Evolutionary conservation across 2,888 invertebrate genomes (phyloP), one percentile per base, ranked within the genome.

Genomic region (Hybos culiciformis): DNA sequence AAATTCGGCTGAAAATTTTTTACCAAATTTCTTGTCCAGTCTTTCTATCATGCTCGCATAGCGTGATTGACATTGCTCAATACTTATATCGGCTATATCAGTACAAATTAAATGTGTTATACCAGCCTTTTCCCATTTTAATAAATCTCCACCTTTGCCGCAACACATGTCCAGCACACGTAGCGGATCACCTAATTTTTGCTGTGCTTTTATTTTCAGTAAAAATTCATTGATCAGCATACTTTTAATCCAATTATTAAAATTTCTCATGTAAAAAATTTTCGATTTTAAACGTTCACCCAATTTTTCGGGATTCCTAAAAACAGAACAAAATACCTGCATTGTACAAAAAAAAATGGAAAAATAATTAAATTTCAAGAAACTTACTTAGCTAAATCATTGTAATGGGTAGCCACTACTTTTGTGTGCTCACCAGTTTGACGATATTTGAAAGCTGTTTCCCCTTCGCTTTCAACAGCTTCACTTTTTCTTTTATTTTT

Each of bases 191-290:
- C 80, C 80, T 49, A 77, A 72, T 48, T 75, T 75, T 54, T 76
- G 79, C 4, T 58, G 67, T 50, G 74, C 72, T 56, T 74, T 78
- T 37, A 78, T 72, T 62, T 76, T 79, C 49, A 69, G 76, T 55
- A 77, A 69, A 65, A 82, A 81, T 67, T 84, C 78, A 74, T 86
- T 80, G 54, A 99, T 96, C 1, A 94, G 71, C 71, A 91, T 86
- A 64, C 90, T 88, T 70, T 98, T 99, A 12, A 94, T 80, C 97
- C 97, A 99, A 65, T 99, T 98, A 65, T 99, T 98, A 61, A 97
- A 94, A 67, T 96, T 98, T 51, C 98, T 74, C 70, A 98, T 74
- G 61, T 85, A 82, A 56, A 88, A 83, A 54, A 99, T 98, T 20
- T 90, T 78, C 20, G 94, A 94, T 56, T 87, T 80, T 51, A 78